Conservation (phyloP, 2,888 invertebrate species). For the Agrilus cyanescens region DNA sequence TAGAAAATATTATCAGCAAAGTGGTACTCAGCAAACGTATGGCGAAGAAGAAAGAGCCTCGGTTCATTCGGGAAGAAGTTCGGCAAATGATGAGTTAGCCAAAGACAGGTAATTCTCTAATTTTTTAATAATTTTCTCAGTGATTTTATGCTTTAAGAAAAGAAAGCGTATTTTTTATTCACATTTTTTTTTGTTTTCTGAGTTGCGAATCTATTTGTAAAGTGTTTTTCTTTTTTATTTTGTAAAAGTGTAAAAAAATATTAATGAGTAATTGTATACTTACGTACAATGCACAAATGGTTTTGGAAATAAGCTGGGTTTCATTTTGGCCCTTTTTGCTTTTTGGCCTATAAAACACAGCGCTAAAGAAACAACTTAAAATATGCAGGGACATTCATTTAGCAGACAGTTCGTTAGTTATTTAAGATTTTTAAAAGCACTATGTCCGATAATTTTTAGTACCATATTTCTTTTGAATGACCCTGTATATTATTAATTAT, state of each 20-base stretch:
- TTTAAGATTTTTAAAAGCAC: no score
- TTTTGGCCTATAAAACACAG: no score
- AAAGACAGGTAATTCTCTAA: constrained; percentile 44
- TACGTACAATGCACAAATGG: neutral
- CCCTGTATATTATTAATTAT: no score
- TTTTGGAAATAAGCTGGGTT: no score
- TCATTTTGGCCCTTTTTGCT: constrained; percentile 1
- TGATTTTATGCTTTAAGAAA: constrained; percentile 5
- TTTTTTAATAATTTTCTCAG: neutral
- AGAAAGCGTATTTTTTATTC: constrained; percentile 1
- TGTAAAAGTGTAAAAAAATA: neutral
- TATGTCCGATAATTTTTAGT: no score
- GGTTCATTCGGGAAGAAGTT: constrained; percentile 75
- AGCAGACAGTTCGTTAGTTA: no score
- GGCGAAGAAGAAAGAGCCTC: constrained; percentile 58
- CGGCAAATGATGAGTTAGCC: constrained; percentile 50
- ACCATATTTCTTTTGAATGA: no score
- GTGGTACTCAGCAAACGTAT: constrained; percentile 20
- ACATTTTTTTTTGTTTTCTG: constrained; percentile 5
- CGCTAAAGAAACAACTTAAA: no score
- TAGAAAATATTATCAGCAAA: constrained; percentile 49
- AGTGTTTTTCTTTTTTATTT: no score
- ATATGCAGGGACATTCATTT: no score
- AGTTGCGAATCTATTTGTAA: constrained; percentile 1
- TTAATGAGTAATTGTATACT: neutral